Evolutionary conservation across 2,888 invertebrate genomes (phyloP).

Genomic region (Odontocolon sp.): DNA sequence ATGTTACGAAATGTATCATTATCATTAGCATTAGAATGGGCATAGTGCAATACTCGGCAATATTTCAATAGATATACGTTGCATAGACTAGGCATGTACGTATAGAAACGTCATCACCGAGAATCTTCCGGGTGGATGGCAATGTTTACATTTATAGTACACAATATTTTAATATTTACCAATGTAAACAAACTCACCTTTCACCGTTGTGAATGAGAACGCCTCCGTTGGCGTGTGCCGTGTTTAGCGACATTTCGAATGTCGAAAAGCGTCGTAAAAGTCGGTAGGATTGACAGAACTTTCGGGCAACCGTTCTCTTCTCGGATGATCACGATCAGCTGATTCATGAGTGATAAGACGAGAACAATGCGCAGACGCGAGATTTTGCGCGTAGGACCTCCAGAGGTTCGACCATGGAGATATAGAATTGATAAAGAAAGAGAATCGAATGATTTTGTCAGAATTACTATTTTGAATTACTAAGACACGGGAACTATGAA

Average conservation of each 20-base stretch:
- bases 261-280: background rate
- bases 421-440: no score
- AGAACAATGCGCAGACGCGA: slow-evolving; percentile 65
- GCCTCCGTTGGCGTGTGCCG: slow-evolving; percentile 96
- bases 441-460: no score
- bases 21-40: no score
- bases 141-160: slow-evolving; percentile 45
- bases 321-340: slow-evolving; percentile 67
- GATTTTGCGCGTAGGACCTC: background rate
- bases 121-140: slow-evolving; percentile 29
- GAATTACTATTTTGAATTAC: no score
- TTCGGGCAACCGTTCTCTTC: slow-evolving; percentile 11
- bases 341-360: slow-evolving; percentile 72
- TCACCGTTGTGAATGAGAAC: slow-evolving; percentile 98
- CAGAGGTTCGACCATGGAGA: no score
- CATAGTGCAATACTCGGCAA: no score
- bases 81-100: slow-evolving; percentile 2
- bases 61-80: slow-evolving; percentile 15
- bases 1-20: no score
- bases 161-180: background rate
- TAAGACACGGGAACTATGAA: no score
- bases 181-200: slow-evolving; percentile 87
- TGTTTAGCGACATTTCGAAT: slow-evolving; percentile 94
- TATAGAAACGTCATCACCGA: slow-evolving; percentile 26
- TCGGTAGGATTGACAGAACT: slow-evolving; percentile 27